These are phyloP conservation scores for Actinemys pallida DNA, from an alignment of 2,113 vertebrate genomes.

Conservation along the genomic window DNA sequence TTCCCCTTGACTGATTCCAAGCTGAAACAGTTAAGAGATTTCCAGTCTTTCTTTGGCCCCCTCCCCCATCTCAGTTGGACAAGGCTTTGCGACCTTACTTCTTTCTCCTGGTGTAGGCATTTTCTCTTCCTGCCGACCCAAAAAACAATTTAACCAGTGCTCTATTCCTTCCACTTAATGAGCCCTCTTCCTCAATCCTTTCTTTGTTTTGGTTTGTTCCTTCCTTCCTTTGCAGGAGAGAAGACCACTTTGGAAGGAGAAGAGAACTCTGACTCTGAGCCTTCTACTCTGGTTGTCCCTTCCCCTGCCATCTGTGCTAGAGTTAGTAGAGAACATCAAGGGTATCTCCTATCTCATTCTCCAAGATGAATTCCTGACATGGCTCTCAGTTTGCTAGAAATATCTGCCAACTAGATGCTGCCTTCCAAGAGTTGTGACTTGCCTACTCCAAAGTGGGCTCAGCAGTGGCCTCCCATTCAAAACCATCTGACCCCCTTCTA, in stretches of 20 bases:
- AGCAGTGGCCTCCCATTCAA: accelerated
- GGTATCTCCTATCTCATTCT: not conserved
- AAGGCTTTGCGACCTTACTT: not conserved
- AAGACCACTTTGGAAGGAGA: not conserved
- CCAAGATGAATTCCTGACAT: not conserved
- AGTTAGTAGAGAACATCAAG: not conserved
- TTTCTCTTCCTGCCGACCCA: not conserved
- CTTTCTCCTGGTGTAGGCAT: not conserved
- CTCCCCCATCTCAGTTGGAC: slow-evolving; percentile 1
- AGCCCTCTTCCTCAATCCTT: not conserved
- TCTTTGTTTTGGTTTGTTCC: accelerated
- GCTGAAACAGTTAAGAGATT: not conserved
- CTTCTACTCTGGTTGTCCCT: not conserved
- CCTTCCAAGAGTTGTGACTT: not conserved
- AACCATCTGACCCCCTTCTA: not conserved
- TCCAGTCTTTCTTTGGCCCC: not conserved
- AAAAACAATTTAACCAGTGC: no score
- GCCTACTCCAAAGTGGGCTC: not conserved
- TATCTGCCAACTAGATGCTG: not conserved
- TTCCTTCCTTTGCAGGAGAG: not conserved
- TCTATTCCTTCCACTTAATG: not conserved
- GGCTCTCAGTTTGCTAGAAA: not conserved
- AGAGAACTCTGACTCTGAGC: not conserved
- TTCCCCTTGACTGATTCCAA: not conserved
- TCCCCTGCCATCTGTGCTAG: not conserved